Conservation (phyloP, 2,113 vertebrate species). For the Psammodynastes pulverulentus region DNA sequence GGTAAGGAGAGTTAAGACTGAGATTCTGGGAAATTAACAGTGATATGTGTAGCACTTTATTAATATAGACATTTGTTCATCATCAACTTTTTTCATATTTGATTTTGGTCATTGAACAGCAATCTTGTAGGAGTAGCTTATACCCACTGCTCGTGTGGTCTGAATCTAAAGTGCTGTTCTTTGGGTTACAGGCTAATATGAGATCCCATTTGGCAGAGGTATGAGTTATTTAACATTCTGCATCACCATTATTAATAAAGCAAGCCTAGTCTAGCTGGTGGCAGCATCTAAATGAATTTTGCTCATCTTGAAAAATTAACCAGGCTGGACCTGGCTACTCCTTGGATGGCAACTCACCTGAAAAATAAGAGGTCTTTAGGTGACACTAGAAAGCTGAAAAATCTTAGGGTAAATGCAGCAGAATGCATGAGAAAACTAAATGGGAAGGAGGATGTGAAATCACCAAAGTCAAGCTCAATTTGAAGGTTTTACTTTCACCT, state of each 20-base stretch:
- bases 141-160: neutral
- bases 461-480: neutral
- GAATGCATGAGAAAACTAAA: neutral
- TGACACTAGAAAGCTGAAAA: neutral
- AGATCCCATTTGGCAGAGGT: constrained; percentile 20
- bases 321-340: neutral
- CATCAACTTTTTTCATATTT: constrained; percentile 39
- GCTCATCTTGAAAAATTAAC: neutral
- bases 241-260: neutral
- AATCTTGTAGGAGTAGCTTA: constrained; percentile 44
- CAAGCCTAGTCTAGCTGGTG: neutral
- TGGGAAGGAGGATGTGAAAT: neutral
- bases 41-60: constrained; percentile 47
- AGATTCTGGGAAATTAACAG: constrained; percentile 53
- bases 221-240: neutral
- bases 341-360: neutral
- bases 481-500: neutral
- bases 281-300: neutral
- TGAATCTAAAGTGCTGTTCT: constrained; percentile 23
- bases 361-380: neutral
- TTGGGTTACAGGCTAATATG: constrained; percentile 34
- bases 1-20: constrained; percentile 31
- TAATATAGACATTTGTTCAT: constrained; percentile 56
- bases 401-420: neutral
- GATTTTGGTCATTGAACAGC: constrained; percentile 41